Conservation (phyloP, 2,113 vertebrate genomes). For the Lophochroa leadbeateri region DNA sequence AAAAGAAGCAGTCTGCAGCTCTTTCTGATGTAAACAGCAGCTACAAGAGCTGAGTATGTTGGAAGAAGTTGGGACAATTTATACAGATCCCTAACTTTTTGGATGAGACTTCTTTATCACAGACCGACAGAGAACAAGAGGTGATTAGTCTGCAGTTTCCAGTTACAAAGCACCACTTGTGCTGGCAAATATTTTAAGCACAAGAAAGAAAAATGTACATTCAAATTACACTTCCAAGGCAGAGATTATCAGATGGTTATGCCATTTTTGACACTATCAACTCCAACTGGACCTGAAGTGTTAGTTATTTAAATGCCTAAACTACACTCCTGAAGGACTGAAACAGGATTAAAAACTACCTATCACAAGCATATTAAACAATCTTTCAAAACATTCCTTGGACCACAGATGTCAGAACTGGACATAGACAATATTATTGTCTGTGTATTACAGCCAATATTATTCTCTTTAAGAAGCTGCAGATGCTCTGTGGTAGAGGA, state of each 20-base stretch:
- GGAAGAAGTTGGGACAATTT: background rate
- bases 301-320: background rate
- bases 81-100: background rate
- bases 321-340: background rate
- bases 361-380: background rate
- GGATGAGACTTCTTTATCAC: background rate
- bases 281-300: background rate
- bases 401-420: background rate
- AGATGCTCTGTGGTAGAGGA: background rate
- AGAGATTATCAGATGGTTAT: background rate
- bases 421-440: background rate
- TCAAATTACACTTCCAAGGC: background rate
- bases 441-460: background rate
- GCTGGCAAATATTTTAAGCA: background rate
- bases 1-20: background rate
- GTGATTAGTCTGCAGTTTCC: background rate
- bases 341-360: background rate
- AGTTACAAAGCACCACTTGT: background rate
- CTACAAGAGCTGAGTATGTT: background rate
- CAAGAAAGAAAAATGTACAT: background rate
- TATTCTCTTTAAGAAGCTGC: background rate
- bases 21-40: background rate
- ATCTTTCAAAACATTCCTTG: background rate
- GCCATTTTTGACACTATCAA: background rate
- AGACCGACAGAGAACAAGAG: background rate